Base-by-base conservation (phyloP, 1,140 invertebrate species). In the Riptortus pedestris region DNA sequence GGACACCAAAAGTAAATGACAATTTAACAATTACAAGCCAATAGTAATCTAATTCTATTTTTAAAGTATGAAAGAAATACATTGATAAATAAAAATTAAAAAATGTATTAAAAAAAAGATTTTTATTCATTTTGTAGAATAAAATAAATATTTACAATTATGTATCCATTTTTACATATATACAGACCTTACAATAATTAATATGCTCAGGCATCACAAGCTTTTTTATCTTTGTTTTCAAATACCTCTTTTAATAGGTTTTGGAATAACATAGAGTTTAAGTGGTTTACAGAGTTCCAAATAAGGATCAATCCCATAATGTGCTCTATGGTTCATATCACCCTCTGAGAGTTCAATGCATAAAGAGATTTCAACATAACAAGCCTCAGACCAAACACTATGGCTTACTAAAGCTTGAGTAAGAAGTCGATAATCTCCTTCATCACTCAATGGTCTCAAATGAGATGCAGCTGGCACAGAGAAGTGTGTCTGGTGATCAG, bases 281-380 rank as follows among this genome's bases (percentile, higher is more conserved):
- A 93, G 88, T 14, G 92, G 88, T 72, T 91, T 90, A 72, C 91
- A 92, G 2, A 96, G 76, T 71, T 94, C 88, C 64, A 95, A 82
- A 2, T 88, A 78, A 18, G 80, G 80, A 69, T 83, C 79, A 63
- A 78, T 77, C 26, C 79, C 75, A 48, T 76, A 74, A 66, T 83
- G 80, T 65, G 81, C 78, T 47, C 81, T 77, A 5, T 77, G 73
- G 24, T 73, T 74, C 74, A 69, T 76, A 70, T 79, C 77, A 12
- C 81, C 79, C 33, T 88, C 87, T 5, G 84, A 81, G 16, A 92
- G 84, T 20, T 90, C 84, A 28, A 93, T 73, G 18, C 89, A 90
- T 16, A 94, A 78, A 1, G 85, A 87, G 60, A 94, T 83, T 71
- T 92, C 89, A n/a, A 94, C 85, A 62, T 88, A 87, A 66, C 89